Evolutionary conservation across 1,140 invertebrate genomes (phyloP).

Genomic region (Amphibalanus amphitrite): DNA sequence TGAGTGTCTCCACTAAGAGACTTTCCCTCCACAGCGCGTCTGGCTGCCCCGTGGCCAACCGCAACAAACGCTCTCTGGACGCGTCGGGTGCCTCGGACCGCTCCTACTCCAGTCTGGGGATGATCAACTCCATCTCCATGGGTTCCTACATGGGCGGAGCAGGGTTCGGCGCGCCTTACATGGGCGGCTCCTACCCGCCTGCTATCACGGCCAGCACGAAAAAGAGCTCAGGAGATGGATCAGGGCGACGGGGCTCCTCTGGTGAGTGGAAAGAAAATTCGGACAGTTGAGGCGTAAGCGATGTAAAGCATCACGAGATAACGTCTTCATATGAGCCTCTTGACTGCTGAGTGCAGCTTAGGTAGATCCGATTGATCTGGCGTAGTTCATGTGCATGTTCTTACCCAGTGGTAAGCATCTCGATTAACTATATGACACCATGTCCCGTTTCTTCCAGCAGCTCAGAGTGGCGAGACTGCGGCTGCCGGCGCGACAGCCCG

Average conservation of each 20-base stretch:
- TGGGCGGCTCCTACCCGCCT: background rate
- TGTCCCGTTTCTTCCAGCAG: background rate
- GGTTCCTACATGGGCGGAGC: background rate
- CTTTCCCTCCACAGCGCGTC: slow-evolving; percentile 47
- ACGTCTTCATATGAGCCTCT: too few relatives aligned
- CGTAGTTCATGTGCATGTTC: too few relatives aligned
- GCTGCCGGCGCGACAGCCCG: background rate
- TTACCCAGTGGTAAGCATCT: too few relatives aligned
- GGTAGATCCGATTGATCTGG: too few relatives aligned
- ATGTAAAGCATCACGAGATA: too few relatives aligned
- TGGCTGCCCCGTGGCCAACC: slow-evolving; percentile 76
- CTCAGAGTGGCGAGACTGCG: background rate
- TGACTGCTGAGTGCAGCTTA: too few relatives aligned
- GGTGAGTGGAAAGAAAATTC: too few relatives aligned
- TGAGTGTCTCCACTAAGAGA: slow-evolving; percentile 4
- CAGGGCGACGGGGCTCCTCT: background rate
- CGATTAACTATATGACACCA: too few relatives aligned
- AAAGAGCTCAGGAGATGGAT: background rate
- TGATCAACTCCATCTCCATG: slow-evolving; percentile 1
- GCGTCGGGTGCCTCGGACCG: background rate
- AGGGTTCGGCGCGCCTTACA: background rate
- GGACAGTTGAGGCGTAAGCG: too few relatives aligned
- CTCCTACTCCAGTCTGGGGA: slow-evolving; percentile 1
- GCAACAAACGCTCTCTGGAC: slow-evolving; percentile 50
- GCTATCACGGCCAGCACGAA: background rate